These are phyloP conservation scores for Molorchus minor DNA, from an alignment of 2,888 invertebrate genomes.

Conservation along the genomic window DNA sequence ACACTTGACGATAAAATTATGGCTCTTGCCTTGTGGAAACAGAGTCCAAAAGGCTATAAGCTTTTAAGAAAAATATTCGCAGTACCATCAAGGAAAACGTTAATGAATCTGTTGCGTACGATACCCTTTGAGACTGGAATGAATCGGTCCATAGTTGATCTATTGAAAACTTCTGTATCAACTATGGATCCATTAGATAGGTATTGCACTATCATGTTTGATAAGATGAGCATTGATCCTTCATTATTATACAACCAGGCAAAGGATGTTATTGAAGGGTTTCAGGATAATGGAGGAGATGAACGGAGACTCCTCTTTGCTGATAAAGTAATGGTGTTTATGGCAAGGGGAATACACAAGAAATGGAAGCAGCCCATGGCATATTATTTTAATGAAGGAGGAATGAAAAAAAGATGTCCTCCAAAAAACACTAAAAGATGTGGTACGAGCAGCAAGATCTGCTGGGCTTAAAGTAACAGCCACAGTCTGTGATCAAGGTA, in stretches of 20 bases:
- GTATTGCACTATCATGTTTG: neutral
- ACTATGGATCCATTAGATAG: neutral
- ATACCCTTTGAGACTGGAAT: conserved; percentile 16
- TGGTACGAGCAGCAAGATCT: neutral
- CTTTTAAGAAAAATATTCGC: conserved; percentile 8
- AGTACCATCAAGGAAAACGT: conserved; percentile 15
- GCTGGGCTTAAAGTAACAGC: conserved; percentile 11
- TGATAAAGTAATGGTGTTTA: neutral
- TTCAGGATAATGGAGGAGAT: neutral
- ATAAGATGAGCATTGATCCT: conserved; percentile 1
- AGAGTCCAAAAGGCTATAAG: conserved; percentile 14
- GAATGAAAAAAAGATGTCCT: neutral
- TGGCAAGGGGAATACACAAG: neutral
- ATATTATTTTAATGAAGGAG: neutral
- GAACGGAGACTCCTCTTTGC: neutral
- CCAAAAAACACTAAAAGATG: conserved; percentile 1
- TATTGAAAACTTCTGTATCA: neutral
- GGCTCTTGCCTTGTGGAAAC: neutral
- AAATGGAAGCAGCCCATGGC: conserved; percentile 4
- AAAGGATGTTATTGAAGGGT: neutral
- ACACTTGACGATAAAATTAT: neutral
- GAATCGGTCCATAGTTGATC: conserved; percentile 21
- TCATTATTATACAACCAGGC: neutral
- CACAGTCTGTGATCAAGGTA: neutral
- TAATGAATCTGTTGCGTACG: conserved; percentile 7